These are phyloP conservation scores for Cyclophora punctaria DNA, from an alignment of 2,888 invertebrate genomes.

Conservation along the genomic window DNA sequence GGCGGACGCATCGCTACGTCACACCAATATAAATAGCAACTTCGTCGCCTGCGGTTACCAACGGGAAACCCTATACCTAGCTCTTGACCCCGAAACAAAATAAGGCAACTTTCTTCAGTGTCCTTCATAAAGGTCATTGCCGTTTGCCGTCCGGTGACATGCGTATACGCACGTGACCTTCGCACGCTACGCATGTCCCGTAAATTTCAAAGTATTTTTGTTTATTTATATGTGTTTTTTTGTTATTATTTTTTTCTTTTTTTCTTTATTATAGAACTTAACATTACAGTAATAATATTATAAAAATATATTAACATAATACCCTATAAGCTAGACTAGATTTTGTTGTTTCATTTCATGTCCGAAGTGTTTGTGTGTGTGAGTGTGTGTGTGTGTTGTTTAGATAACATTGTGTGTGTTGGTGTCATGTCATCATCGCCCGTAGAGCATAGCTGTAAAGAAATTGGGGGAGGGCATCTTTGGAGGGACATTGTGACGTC, in stretches of 20 bases:
- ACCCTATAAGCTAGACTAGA: constrained; percentile 53
- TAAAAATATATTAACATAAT: constrained; percentile 67
- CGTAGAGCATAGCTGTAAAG: constrained; percentile 71
- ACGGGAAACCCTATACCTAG: constrained; percentile 57
- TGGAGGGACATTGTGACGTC: constrained; percentile 54
- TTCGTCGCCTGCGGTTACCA: constrained; percentile 16
- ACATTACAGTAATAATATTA: constrained; percentile 69
- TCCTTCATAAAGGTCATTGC: constrained; percentile 56
- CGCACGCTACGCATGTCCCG: constrained; percentile 28
- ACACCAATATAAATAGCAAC: constrained; percentile 36
- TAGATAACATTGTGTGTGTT: constrained; percentile 14
- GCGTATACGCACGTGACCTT: constrained; percentile 54
- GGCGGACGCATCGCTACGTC: constrained; percentile 52
- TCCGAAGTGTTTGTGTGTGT: constrained; percentile 18
- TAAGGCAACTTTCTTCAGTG: constrained; percentile 31
- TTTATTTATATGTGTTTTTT: constrained; percentile 44
- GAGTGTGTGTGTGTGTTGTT: constrained; percentile 39
- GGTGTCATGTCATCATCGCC: constrained; percentile 36
- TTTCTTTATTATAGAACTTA: constrained; percentile 75
- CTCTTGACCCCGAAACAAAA: constrained; percentile 48
- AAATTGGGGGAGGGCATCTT: constrained; percentile 59
- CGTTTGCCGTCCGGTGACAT: constrained; percentile 14
- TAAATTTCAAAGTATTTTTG: constrained; percentile 32
- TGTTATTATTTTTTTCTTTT: constrained; percentile 54
- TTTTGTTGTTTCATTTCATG: constrained; percentile 19